Percentiles rank a stretch among this genome's conserved stretches.
Evolutionary conservation across 2,888 invertebrate genomes (phyloP).

Genomic region (Lobophora halterata): DNA sequence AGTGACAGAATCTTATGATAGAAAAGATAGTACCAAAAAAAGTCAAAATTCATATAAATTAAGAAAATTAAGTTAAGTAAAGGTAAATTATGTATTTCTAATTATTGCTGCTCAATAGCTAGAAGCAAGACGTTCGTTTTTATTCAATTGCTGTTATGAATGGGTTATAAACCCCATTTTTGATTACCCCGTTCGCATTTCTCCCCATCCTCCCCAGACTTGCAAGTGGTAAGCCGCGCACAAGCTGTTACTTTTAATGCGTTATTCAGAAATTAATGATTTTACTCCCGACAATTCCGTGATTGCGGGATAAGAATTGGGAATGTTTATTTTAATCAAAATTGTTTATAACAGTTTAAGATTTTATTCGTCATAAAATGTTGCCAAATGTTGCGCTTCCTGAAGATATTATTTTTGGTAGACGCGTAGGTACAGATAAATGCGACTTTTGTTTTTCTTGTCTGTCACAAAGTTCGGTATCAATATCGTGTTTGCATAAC

Average conservation of each 20-base stretch:
- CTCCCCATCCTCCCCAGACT: conserved; percentile 11
- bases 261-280: conserved; percentile 78
- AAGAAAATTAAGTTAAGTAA: too few species aligned
- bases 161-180: conserved; percentile 18
- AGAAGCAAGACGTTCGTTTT: background rate
- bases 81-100: too few species aligned
- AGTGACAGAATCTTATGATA: too few species aligned
- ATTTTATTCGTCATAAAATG: conserved; percentile 38
- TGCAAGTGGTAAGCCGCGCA: conserved; percentile 46
- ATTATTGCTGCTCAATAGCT: background rate
- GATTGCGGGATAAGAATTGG: conserved; percentile 51
- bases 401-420: conserved; percentile 17
- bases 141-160: conserved; percentile 17
- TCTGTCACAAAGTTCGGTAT: conserved; percentile 66
- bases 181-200: conserved; percentile 20
- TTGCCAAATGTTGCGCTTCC: conserved; percentile 16
- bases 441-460: conserved; percentile 70
- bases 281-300: conserved; percentile 71
- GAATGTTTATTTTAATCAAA: conserved; percentile 54
- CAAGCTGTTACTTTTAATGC: conserved; percentile 80
- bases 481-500: conserved; percentile 76
- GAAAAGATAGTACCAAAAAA: too few species aligned
- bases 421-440: conserved; percentile 41
- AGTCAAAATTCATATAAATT: too few species aligned
- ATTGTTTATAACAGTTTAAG: conserved; percentile 49